A percentile compares a stretch with the other conserved stretches of the same genome.
These are phyloP conservation scores for Oxyscelio sp. DNA, from an alignment of 2,888 invertebrate genomes.

Conservation along the genomic window DNA sequence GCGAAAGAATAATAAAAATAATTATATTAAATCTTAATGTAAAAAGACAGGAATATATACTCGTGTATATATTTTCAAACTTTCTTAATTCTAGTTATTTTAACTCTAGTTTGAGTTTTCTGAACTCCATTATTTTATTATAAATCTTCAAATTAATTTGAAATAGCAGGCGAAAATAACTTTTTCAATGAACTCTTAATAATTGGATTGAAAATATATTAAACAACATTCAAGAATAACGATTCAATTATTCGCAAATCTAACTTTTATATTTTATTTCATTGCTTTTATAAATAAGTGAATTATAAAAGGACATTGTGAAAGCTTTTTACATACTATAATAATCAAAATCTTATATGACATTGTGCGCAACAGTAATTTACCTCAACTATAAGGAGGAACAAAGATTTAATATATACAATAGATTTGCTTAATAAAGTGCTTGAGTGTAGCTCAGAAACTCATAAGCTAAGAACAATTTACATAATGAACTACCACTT, in stretches of 20 bases:
- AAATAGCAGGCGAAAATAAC: constrained; percentile 14
- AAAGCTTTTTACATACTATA: background rate
- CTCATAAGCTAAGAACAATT: constrained; percentile 27
- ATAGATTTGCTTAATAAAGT: constrained; percentile 39
- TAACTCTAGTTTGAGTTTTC: no score
- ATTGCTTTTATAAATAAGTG: no score
- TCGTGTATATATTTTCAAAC: no score
- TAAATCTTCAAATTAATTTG: constrained; percentile 20
- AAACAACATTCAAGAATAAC: no score
- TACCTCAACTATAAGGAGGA: constrained; percentile 19
- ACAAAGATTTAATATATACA: constrained; percentile 25
- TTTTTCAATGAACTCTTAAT: constrained; percentile 17
- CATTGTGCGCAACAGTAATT: constrained; percentile 51
- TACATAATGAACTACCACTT: constrained; percentile 24
- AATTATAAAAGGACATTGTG: background rate
- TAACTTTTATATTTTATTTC: no score
- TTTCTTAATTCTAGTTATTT: no score
- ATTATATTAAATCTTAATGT: no score
- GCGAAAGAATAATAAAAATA: no score
- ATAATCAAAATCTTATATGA: constrained; percentile 19
- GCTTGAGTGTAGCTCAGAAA: constrained; percentile 11
- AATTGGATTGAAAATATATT: no score
- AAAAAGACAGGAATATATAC: no score
- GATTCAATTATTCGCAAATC: no score
- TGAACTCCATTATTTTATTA: constrained; percentile 4